Evolutionary conservation across 2,797 vertebrate species (phyloP).

Genomic region (Eremophila alpestris): DNA sequence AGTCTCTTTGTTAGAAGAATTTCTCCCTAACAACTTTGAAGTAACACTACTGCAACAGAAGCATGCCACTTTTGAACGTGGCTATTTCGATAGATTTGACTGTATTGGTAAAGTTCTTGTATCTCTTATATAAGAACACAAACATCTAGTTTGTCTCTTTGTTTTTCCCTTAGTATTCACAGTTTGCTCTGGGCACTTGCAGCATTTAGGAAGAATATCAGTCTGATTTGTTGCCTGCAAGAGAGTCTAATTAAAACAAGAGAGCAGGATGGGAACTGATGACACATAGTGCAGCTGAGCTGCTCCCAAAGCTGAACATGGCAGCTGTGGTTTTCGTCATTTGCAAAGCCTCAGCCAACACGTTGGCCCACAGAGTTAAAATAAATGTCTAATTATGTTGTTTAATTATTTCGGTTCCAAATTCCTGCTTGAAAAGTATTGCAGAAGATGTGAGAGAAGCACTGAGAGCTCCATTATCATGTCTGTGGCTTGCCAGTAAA

Average conservation of each 20-base stretch:
- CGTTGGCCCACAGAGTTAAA: slow-evolving; percentile 69
- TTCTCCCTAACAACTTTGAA: background rate
- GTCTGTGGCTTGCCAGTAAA: background rate
- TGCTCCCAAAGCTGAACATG: slow-evolving; percentile 73
- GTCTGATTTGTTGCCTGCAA: slow-evolving; percentile 77
- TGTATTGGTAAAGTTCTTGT: background rate
- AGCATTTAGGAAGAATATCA: slow-evolving; percentile 65
- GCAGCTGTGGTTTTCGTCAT: slow-evolving; percentile 70
- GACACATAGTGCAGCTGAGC: slow-evolving; percentile 71
- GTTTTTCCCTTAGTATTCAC: slow-evolving; percentile 69
- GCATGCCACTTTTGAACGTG: background rate
- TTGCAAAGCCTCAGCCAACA: slow-evolving; percentile 69
- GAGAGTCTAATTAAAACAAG: slow-evolving; percentile 78
- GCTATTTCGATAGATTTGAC: background rate
- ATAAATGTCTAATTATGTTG: slow-evolving; percentile 73
- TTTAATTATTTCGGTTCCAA: slow-evolving; percentile 70
- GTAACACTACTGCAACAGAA: background rate
- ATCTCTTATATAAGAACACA: background rate
- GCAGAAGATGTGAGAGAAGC: slow-evolving; percentile 39
- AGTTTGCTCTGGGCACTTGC: slow-evolving; percentile 74
- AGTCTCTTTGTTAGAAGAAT: background rate
- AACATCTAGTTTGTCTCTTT: slow-evolving; percentile 67
- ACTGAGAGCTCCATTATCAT: background rate
- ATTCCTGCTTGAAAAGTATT: slow-evolving; percentile 57
- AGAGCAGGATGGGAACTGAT: slow-evolving; percentile 71